Base-by-base conservation (phyloP, 2,888 invertebrate genomes). In the Himalopsyche kuldschensis region DNA sequence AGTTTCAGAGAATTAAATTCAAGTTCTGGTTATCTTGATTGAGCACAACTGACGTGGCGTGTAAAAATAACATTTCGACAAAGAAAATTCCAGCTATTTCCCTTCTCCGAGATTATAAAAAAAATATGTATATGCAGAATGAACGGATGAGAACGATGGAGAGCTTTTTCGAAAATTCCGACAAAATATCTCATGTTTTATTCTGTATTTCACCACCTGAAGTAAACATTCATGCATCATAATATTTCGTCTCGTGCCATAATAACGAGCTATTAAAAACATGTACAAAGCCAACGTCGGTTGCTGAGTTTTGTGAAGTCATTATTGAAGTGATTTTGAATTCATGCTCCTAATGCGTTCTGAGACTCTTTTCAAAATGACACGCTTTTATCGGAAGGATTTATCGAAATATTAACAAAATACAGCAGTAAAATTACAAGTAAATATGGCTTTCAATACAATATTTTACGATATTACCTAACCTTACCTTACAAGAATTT, bases 81-180 rank as follows among this genome's bases (percentile, higher is more conserved):
- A 81, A 84, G 79, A 79, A 82, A 80, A 84, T 85, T 85, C 78
- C 85, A 84, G 85, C 80, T 85, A 82, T 84, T 85, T 84, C 46
- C 80, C 77, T 80, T 82, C 78, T 84, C 84, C 85, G 63, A 82
- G 85, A 85, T 85, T 80, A 84, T 69, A 32, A 78, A 79, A 85
- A 85, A 84, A 35, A n/a, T n/a, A n/a, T n/a, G n/a, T 31, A 69
- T 80, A 78, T 46, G 27, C 47, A 78, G 10, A 31, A 20, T 31
- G 47, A 63, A 27, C 20, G 30, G 32, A 78, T 48, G 80, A 75
- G 76, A 80, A 63, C 78, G 77, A 82, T 78, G 69, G 80, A 82
- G 46, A 80, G 77, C 41, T 55, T 78, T 78, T 82, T 75, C 35
- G 24, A 82, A 82, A 78, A 31, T 27, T 30, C 75, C 30, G 75